A percentile compares a stretch with the other conserved stretches of the same genome.
Conservation (phyloP, 2,888 invertebrate species). For the Amphipyra tragopoginis region DNA sequence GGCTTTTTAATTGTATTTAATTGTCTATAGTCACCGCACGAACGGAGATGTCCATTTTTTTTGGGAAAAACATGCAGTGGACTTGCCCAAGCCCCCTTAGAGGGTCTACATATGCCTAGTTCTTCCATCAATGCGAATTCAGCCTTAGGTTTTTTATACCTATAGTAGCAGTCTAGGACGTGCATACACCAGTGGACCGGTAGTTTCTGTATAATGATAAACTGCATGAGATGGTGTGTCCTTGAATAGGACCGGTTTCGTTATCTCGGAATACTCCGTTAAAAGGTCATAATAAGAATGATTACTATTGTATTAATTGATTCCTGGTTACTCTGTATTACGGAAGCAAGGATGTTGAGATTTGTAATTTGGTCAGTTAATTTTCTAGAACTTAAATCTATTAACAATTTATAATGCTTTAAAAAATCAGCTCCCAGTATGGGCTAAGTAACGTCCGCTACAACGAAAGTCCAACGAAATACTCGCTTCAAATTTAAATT, state of each 20-base stretch:
- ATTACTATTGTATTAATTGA: slow-evolving; percentile 4
- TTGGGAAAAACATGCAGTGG: slow-evolving; percentile 54
- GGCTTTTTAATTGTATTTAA: slow-evolving; percentile 66
- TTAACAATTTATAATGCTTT: slow-evolving; percentile 39
- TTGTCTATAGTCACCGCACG: slow-evolving; percentile 73
- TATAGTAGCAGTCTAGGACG: slow-evolving; percentile 65
- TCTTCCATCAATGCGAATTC: slow-evolving; percentile 66
- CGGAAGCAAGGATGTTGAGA: slow-evolving; percentile 20
- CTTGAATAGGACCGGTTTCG: slow-evolving; percentile 26
- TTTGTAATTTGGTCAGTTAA: slow-evolving; percentile 45
- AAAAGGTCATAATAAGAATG: slow-evolving; percentile 26
- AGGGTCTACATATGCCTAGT: slow-evolving; percentile 74
- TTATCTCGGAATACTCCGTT: slow-evolving; percentile 43
- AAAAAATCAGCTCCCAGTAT: slow-evolving; percentile 61
- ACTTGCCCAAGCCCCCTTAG: slow-evolving; percentile 72
- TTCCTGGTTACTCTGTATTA: slow-evolving; percentile 13
- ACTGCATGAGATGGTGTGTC: slow-evolving; percentile 32
- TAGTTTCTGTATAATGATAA: slow-evolving; percentile 64
- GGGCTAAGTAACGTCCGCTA: slow-evolving; percentile 51
- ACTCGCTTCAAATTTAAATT: slow-evolving; percentile 49
- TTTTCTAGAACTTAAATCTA: slow-evolving; percentile 42
- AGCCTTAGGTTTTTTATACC: slow-evolving; percentile 45
- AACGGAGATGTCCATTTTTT: slow-evolving; percentile 51
- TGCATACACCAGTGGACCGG: slow-evolving; percentile 65
- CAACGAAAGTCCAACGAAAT: slow-evolving; percentile 51